Evolutionary conservation across 2,797 vertebrate genomes (phyloP), one percentile per base, ranked within the genome.

Genomic region (Valencia hispanica): DNA sequence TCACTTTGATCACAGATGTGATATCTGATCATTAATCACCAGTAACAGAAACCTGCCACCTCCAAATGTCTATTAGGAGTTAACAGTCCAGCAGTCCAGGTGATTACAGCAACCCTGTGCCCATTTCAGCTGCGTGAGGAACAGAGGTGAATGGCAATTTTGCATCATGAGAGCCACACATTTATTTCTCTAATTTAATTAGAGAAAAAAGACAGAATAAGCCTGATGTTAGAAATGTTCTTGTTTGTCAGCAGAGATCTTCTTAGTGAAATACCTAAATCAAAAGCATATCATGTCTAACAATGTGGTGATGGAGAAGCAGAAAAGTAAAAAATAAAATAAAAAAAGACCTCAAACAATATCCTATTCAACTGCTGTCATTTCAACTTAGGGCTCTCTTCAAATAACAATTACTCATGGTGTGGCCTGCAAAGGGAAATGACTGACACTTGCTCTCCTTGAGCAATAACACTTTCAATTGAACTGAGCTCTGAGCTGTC

Each of bases 11-110:
- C 93, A 92, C 90, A 91, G 84, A 91, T 80, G 90, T 83, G 85
- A 91, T 88, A 83, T 88, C 81, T 84, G 87, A 88, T 87, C 89
- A 88, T 93, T 94, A 92, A 94, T 94, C 92, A 94, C 84, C 84
- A 74, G 86, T 82, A 83, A 91, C 86, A 79, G 73, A 87, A 77
- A 74, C 84, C 79, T 59, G 83, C 83, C 71, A 76, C 70, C 82
- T 84, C 57, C 78, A 84, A 86, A 68, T 88, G 89, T 88, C 81
- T 87, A 90, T 92, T 87, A 92, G 89, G 90, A 92, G 92, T 92
- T 89, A 94, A 91, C 86, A 86, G 86, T 78, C 70, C 77, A 73
- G 80, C 70, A 65, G 88, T 87, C 85, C 84, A 75, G 86, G 80
- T 59, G 55, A 85, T 83, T 65, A 78, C 84, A 81, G 72, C 57